These are phyloP conservation scores for Cheilosia vulpina DNA, from an alignment of 2,888 invertebrate genomes.

Conservation along the genomic window DNA sequence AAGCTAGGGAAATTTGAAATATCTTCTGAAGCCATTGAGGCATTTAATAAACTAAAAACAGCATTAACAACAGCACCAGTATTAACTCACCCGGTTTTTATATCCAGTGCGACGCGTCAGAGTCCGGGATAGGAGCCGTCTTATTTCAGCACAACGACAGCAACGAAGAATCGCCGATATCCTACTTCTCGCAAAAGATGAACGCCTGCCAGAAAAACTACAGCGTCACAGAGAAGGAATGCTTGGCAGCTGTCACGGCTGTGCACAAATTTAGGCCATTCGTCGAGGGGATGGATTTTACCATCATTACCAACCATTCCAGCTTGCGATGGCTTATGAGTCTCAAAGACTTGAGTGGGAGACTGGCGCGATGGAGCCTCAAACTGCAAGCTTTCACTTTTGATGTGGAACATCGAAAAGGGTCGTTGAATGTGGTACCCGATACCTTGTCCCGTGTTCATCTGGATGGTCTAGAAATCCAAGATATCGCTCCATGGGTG, in stretches of 20 bases:
- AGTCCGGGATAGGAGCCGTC: background rate
- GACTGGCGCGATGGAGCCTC: too few species aligned
- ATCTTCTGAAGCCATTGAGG: constrained; percentile 11
- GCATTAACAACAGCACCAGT: constrained; percentile 56
- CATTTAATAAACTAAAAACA: constrained; percentile 53
- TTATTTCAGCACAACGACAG: background rate
- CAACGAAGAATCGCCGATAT: background rate
- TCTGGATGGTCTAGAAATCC: too few species aligned
- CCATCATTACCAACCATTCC: too few species aligned
- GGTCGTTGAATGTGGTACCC: too few species aligned
- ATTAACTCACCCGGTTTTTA: constrained; percentile 32
- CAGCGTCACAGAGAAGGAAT: background rate
- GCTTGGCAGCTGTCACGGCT: too few species aligned
- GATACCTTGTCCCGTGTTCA: too few species aligned
- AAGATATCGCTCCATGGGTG: background rate
- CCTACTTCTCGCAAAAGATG: background rate
- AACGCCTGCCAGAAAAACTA: background rate
- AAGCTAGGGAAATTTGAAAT: constrained; percentile 25
- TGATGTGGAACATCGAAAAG: background rate
- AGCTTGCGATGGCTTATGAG: too few species aligned
- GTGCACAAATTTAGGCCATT: too few species aligned
- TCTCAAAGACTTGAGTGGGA: too few species aligned
- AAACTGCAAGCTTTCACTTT: background rate
- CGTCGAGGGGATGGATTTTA: too few species aligned
- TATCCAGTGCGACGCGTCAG: constrained; percentile 54